Base-by-base conservation (phyloP, 1,140 invertebrate genomes). In the Trichomalopsis sarcophagae region DNA sequence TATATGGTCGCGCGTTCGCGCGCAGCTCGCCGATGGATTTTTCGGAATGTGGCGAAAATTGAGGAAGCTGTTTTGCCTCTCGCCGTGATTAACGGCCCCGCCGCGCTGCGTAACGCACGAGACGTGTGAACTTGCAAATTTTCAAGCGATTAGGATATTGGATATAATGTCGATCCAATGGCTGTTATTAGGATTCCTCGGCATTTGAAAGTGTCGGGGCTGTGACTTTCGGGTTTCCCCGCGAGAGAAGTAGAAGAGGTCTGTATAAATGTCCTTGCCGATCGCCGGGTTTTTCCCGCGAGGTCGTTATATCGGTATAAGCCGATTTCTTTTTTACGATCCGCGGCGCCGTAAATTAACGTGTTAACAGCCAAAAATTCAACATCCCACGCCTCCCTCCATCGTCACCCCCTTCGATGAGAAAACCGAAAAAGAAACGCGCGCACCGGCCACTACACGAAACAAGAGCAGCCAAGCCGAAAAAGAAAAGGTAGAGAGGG, bases 401-500 rank as follows among this genome's bases (percentile, higher is more conserved):
- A 2, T 21, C 55, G 14, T 62, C 10, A 62, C 4, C 55, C 21
- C 55, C 55, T 62, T 5, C 2, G 21, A 21, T 62, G 68, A n/a
- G 23, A 44, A 36, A 40, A n/a, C 11, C 7, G 40, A 75, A 75
- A 40, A 75, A 75, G 73, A 75, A 23, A 71, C 10, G 10, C 14
- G 44, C 17, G 10, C 14, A 74, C 17, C 21, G 6, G 17, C 55
- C 2, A 17, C 55, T 17, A 21, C 4, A 21, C 6, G 55, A 7
- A 62, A n/a, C 17, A 62, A 62, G 17, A 62, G 55, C 55, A 75
- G 85, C 81, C 73, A 84, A 87, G 86, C 33, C 27, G n/a, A 40
- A 40, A 66, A 71, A 55, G 84, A 85, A 86, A 85, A 82, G 68
- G 79, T 36, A 82, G 85, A 87, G 86, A 84, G 17, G 44, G 74